Evolutionary conservation across 2,797 vertebrate species (phyloP).

Genomic region (Thamnophis elegans): DNA sequence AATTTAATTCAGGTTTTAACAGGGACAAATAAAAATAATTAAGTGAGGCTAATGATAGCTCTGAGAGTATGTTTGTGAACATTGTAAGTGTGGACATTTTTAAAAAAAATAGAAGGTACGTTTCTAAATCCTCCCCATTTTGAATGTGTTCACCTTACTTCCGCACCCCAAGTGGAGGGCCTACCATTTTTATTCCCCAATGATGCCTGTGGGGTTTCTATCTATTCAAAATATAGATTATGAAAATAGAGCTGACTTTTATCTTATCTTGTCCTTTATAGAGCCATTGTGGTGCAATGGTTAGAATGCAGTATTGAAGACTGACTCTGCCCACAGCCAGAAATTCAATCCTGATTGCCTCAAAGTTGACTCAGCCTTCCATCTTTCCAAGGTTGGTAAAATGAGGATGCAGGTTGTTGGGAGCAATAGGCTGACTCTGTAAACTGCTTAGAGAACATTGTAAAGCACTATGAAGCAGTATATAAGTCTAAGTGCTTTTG

Average conservation of each 20-base stretch:
- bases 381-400: no score
- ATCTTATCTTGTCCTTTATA: not conserved
- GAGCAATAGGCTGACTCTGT: no score
- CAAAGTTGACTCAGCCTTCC: not conserved
- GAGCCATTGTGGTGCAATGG: not conserved
- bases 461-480: no score
- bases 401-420: no score
- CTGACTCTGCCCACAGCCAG: not conserved
- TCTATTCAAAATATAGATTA: not conserved
- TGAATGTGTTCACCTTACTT: not conserved
- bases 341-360: not conserved
- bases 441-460: no score
- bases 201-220: not conserved
- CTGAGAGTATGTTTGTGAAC: not conserved
- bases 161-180: not conserved
- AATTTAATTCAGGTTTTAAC: conserved; percentile 5
- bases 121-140: not conserved
- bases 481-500: not conserved
- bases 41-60: not conserved
- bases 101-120: not conserved
- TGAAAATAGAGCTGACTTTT: not conserved
- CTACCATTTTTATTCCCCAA: not conserved
- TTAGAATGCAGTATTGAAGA: not conserved
- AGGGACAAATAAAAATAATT: conserved; percentile 2
- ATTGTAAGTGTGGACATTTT: not conserved